A percentile compares a stretch with the other conserved stretches of the same genome.
Evolutionary conservation across 1,140 invertebrate genomes (phyloP).

Genomic region (Bicyclus anynana): DNA sequence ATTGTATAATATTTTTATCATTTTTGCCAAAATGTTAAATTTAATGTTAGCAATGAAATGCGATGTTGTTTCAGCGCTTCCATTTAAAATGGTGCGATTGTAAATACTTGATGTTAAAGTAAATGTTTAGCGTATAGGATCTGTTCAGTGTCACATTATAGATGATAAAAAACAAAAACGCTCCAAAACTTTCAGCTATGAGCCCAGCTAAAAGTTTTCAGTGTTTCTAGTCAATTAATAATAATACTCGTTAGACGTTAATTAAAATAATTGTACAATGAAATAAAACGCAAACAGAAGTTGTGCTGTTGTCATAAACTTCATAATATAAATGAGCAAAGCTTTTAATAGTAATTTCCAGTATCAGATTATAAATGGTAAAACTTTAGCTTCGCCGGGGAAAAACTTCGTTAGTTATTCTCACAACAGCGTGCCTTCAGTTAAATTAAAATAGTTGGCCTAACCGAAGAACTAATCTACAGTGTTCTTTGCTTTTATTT

Average conservation of each 20-base stretch:
- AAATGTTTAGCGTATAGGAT: not conserved
- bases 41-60: slow-evolving; percentile 3
- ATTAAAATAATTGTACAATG: not conserved
- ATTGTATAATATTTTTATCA: no score
- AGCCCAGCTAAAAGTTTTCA: slow-evolving; percentile 74
- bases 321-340: not conserved
- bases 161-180: slow-evolving; percentile 33
- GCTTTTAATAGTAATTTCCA: not conserved
- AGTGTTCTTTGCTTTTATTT: no score
- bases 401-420: not conserved
- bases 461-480: not conserved
- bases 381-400: not conserved
- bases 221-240: slow-evolving; percentile 67
- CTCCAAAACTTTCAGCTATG: slow-evolving; percentile 66
- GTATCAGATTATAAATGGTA: not conserved
- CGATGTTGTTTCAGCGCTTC: slow-evolving; percentile 14
- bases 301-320: not conserved
- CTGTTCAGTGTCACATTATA: slow-evolving; percentile 20
- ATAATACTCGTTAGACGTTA: not conserved
- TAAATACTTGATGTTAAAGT: slow-evolving; percentile 7
- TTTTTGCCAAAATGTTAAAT: slow-evolving; percentile 1
- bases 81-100: slow-evolving; percentile 2
- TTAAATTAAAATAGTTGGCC: not conserved
- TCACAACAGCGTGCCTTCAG: not conserved
- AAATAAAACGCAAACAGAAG: not conserved